Percentiles rank a stretch among this genome's conserved stretches.
These are phyloP conservation scores for Sorex fumeus DNA, from an alignment of 2,113 vertebrate species.

Conservation along the genomic window DNA sequence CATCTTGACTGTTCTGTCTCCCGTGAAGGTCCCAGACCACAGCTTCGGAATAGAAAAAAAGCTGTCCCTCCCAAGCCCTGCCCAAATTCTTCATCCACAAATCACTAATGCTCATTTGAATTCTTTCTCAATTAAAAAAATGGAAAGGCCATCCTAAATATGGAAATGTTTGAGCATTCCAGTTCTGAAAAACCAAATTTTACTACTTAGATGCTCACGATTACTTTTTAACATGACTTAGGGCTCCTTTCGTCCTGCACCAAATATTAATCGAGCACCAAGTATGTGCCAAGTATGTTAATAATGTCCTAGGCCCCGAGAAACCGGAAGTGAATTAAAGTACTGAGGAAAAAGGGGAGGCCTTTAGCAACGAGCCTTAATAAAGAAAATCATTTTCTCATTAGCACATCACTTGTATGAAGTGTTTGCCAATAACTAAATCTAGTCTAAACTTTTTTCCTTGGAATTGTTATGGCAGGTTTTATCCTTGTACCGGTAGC, in stretches of 20 bases:
- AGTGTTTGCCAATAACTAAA: conserved; percentile 65
- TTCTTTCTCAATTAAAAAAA: too few species aligned
- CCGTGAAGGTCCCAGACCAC: not conserved
- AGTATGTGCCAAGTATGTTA: not conserved
- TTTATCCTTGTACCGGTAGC: conserved; percentile 71
- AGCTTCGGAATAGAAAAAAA: not conserved
- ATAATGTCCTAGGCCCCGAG: not conserved
- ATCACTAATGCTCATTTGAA: not conserved
- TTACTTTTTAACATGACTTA: not conserved
- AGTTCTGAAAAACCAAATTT: too few species aligned
- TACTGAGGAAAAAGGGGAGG: not conserved
- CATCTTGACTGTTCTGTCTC: not conserved
- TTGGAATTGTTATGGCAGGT: conserved; percentile 74
- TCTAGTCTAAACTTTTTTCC: conserved; percentile 68
- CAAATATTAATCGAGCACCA: conserved; percentile 44
- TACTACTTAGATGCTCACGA: too few species aligned
- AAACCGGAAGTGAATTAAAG: conserved; percentile 17
- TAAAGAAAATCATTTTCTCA: conserved; percentile 44
- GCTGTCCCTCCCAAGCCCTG: not conserved
- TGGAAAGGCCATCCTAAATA: not conserved
- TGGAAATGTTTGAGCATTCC: not conserved
- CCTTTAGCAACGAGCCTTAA: conserved; percentile 40
- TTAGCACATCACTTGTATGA: conserved; percentile 49
- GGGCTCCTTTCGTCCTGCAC: conserved; percentile 16
- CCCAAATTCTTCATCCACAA: conserved; percentile 37